phyloP scores from a whole-genome alignment of 2,888 invertebrate species.

The Subacronicta megacephala region DNA sequence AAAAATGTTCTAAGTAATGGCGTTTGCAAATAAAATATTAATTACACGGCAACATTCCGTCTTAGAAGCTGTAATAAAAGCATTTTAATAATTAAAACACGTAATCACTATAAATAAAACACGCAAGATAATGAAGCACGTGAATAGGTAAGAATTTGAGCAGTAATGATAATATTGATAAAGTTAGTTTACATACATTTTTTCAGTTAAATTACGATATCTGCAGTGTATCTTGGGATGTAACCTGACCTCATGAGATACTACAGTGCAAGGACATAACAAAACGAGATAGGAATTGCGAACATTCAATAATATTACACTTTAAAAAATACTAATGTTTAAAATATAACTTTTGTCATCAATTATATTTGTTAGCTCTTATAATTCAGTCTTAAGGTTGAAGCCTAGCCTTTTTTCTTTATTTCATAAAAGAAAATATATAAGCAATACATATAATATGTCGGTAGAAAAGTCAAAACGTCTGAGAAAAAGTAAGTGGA shows the following conservation, averaged over 20 bases:
- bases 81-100: slow-evolving; percentile 1
- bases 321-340: background rate
- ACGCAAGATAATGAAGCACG: slow-evolving; percentile 27
- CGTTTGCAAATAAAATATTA: slow-evolving; percentile 4
- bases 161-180: slow-evolving; percentile 31
- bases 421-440: too few species aligned
- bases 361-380: too few species aligned
- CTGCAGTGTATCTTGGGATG: slow-evolving; percentile 10
- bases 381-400: too few species aligned
- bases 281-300: slow-evolving; percentile 4
- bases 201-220: slow-evolving; percentile 22
- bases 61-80: background rate
- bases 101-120: slow-evolving; percentile 26
- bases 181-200: slow-evolving; percentile 2
- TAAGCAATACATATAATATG: too few species aligned
- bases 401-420: too few species aligned
- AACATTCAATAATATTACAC: background rate
- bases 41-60: background rate
- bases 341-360: too few species aligned
- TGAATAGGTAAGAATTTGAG: slow-evolving; percentile 8
- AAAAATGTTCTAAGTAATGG: background rate
- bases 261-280: slow-evolving; percentile 4
- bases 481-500: too few species aligned
- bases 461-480: too few species aligned
- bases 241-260: slow-evolving; percentile 17